A percentile compares a stretch with the other conserved stretches of the same genome.
These are phyloP conservation scores for Ataeniobius toweri DNA, from an alignment of 2,797 vertebrate genomes.

Conservation along the genomic window DNA sequence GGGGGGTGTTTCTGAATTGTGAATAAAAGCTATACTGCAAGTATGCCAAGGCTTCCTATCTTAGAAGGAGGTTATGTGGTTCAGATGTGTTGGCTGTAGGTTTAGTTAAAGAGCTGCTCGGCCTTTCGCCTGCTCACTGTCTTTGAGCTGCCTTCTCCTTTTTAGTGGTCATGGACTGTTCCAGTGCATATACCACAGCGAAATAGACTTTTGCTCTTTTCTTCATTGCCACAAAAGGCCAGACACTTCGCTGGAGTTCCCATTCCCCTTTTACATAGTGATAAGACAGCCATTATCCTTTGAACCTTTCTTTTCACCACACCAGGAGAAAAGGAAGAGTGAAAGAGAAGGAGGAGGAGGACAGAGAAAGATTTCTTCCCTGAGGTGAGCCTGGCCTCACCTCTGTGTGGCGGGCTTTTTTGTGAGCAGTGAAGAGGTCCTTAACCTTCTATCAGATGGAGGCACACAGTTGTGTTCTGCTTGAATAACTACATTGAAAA, in stretches of 20 bases:
- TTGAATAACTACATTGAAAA: constrained; percentile 85
- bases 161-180: constrained; percentile 73
- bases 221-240: constrained; percentile 82
- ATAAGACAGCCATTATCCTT: constrained; percentile 84
- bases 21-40: constrained; percentile 20
- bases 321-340: constrained; percentile 76
- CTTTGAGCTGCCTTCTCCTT: constrained; percentile 59
- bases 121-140: constrained; percentile 53
- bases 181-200: constrained; percentile 67
- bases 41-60: constrained; percentile 41
- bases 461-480: constrained; percentile 81
- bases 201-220: constrained; percentile 80
- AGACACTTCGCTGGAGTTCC: constrained; percentile 79
- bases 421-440: constrained; percentile 83
- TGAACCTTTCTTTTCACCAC: constrained; percentile 79
- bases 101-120: constrained; percentile 69
- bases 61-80: constrained; percentile 51
- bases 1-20: not conserved
- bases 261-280: constrained; percentile 83
- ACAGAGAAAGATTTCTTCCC: constrained; percentile 81
- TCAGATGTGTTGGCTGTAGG: constrained; percentile 59
- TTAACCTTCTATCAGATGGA: constrained; percentile 87
- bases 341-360: constrained; percentile 76
- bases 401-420: constrained; percentile 78
- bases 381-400: constrained; percentile 78